Conservation (phyloP, 2,888 invertebrate species). For the Drosophila austrosaltans region DNA sequence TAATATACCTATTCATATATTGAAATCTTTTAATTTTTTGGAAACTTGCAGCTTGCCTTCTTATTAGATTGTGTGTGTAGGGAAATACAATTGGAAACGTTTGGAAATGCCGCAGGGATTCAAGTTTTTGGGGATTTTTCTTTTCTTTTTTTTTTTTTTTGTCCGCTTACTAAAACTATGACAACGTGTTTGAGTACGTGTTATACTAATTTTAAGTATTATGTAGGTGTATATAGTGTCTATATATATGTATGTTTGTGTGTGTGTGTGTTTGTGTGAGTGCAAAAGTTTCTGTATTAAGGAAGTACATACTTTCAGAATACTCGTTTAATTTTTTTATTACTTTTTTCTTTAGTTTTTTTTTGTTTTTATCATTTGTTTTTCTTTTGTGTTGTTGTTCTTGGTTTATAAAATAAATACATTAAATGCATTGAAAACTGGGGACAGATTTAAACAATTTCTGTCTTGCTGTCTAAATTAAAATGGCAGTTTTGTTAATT, state of each 20-base stretch:
- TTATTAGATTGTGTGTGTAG: conserved; percentile 48
- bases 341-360: conserved; percentile 8
- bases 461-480: conserved; percentile 61
- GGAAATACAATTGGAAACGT: conserved; percentile 64
- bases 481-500: conserved; percentile 69
- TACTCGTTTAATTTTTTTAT: conserved; percentile 2
- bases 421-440: conserved; percentile 47
- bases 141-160: conserved; percentile 28
- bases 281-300: conserved; percentile 44
- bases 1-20: conserved; percentile 18
- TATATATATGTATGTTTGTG: conserved; percentile 13
- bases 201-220: conserved; percentile 31
- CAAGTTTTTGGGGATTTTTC: neutral
- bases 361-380: neutral
- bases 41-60: conserved; percentile 69
- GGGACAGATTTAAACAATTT: conserved; percentile 21
- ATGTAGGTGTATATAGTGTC: conserved; percentile 23
- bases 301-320: conserved; percentile 39
- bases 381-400: conserved; percentile 13
- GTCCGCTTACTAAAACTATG: conserved; percentile 62
- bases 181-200: conserved; percentile 65
- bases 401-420: conserved; percentile 44
- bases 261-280: conserved; percentile 23
- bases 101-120: conserved; percentile 48
- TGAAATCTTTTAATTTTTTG: conserved; percentile 36